phyloP scores from a whole-genome alignment of 2,797 vertebrate species.

The Oceanodroma leucorhoa region DNA sequence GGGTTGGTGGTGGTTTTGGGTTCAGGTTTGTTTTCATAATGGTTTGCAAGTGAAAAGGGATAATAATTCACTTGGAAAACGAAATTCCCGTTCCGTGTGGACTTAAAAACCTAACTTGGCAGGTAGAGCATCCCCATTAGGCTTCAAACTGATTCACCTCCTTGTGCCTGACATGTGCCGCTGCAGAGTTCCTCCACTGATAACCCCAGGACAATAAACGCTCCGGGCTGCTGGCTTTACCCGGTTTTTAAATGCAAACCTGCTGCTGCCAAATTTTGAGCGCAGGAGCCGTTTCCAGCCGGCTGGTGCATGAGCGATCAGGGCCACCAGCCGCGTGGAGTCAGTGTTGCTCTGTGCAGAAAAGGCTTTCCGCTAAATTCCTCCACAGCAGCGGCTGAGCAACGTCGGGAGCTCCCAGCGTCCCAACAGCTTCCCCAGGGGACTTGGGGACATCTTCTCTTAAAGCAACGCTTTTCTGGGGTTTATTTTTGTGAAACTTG shows the following conservation, averaged over 20 bases:
- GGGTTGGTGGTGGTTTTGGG: neutral
- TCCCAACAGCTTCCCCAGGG: neutral
- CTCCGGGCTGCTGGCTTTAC: neutral
- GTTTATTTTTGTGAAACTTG: neutral
- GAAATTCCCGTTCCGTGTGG: neutral
- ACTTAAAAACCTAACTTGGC: neutral
- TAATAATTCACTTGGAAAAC: neutral
- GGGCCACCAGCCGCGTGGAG: neutral
- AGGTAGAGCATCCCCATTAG: neutral
- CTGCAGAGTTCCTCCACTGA: fast-evolving
- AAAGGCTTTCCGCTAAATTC: neutral
- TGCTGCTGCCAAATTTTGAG: fast-evolving
- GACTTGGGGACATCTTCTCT: neutral
- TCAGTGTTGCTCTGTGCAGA: neutral
- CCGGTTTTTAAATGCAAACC: neutral
- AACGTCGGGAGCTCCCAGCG: fast-evolving
- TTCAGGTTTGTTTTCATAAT: neutral
- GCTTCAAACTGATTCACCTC: neutral
- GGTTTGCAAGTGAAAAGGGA: neutral
- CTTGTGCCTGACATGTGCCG: fast-evolving
- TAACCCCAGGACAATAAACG: fast-evolving
- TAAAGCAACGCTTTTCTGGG: neutral
- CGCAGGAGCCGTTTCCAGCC: fast-evolving
- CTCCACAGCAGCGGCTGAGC: neutral
- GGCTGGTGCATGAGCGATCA: fast-evolving